A percentile compares a stretch with the other conserved stretches of the same genome.
phyloP scores from a whole-genome alignment of 2,888 invertebrate species.

The Antheraea yamamai region DNA sequence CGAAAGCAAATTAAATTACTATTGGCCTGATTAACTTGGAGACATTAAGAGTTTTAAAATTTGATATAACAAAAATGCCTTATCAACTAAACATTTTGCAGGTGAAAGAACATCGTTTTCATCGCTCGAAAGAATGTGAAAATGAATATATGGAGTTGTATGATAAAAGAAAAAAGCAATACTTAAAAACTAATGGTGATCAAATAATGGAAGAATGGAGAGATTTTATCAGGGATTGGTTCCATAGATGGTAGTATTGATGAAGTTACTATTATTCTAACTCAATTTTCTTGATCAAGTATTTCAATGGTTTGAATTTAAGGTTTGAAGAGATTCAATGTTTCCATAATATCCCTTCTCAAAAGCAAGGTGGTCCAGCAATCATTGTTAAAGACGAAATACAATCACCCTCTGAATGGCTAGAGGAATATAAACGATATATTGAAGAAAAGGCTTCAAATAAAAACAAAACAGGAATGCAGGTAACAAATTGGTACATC shows the following conservation, averaged over 20 bases:
- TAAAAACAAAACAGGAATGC: constrained; percentile 46
- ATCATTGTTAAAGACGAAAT: constrained; percentile 56
- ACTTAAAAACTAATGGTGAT: constrained; percentile 37
- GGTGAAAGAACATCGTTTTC: constrained; percentile 28
- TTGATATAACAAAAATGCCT: not conserved
- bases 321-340: constrained; percentile 59
- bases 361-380: constrained; percentile 47
- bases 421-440: constrained; percentile 50
- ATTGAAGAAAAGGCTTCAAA: constrained; percentile 45
- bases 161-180: constrained; percentile 42
- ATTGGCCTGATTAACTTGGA: not conserved
- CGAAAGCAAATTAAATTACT: not conserved
- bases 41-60: not conserved
- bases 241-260: constrained; percentile 54
- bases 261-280: not conserved
- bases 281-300: not conserved
- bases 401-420: constrained; percentile 57
- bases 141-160: constrained; percentile 41
- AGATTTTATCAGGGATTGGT: constrained; percentile 60
- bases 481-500: constrained; percentile 32
- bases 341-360: constrained; percentile 60
- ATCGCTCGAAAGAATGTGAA: constrained; percentile 36
- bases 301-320: constrained; percentile 18
- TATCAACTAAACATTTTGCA: constrained; percentile 16
- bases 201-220: constrained; percentile 53